Conservation (phyloP, 2,888 invertebrate genomes). For the Cantharis flavilabris region DNA sequence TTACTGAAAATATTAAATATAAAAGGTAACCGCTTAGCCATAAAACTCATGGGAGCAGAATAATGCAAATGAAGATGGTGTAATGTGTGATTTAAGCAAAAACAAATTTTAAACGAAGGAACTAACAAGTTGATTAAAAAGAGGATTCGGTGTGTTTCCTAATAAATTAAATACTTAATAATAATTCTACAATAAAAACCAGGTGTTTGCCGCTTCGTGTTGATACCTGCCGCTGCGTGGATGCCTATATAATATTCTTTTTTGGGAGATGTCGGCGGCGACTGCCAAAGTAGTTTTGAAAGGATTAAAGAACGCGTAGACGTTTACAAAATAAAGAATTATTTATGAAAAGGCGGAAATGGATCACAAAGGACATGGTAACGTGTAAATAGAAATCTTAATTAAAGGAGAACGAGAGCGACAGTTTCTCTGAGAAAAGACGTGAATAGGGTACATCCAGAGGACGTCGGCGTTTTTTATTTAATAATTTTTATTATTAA, state of each 20-base stretch:
- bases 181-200: not conserved
- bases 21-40: not conserved
- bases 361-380: conserved; percentile 23
- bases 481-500: not conserved
- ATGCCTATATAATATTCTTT: conserved; percentile 19
- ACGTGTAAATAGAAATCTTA: conserved; percentile 33
- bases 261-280: conserved; percentile 27
- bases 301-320: conserved; percentile 36
- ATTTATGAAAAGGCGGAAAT: conserved; percentile 37
- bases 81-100: not conserved
- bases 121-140: not conserved
- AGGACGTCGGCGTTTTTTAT: conserved; percentile 9
- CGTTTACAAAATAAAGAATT: conserved; percentile 40
- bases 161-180: not conserved
- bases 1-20: not conserved
- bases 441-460: conserved; percentile 6
- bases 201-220: conserved; percentile 25
- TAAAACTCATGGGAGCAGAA: not conserved
- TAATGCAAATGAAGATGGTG: not conserved
- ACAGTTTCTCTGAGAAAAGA: conserved; percentile 13
- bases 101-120: not conserved
- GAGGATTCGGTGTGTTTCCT: not conserved
- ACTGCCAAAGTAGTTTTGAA: conserved; percentile 31
- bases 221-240: conserved; percentile 22
- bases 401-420: conserved; percentile 29